Evolutionary conservation across 2,888 invertebrate genomes (phyloP), one percentile per base, ranked within the genome.

Genomic region (Polyploca ridens): DNA sequence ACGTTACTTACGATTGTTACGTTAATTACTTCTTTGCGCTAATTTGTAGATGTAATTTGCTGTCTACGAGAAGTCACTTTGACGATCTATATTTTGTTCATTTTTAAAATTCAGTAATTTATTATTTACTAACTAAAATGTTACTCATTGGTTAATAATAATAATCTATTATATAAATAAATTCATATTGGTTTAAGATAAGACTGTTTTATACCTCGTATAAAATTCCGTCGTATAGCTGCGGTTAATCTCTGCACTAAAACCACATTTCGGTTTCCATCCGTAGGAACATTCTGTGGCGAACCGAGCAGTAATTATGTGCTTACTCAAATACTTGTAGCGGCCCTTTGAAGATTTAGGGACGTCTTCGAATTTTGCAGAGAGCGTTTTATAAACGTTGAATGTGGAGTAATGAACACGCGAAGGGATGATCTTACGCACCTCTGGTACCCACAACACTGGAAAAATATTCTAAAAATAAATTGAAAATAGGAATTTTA

Each of bases 311-410:
- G 63, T 68, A 63, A 74, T 76, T 76, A 74, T 74, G 74, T 66
- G 68, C 69, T 65, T 66, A 66, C 64, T 64, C 63, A 64, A 63
- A 73, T 75, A 70, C 68, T 71, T 71, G 68, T 46, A 68, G 77
- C 46, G 65, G 66, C 62, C 64, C 54, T 67, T 68, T 67, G 68
- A 68, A 59, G 65, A 27, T 62, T 65, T 62, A 54, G 65, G 68
- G 77, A 69, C 58, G 67, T 68, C 68, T 74, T 65, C 38, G 8
- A 58, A 35, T 59, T 59, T 59, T 54, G 54, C 16, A 54, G 19
- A 19, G 19, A 54, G 54, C 16, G 54, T n/a, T n/a, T 54, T 54
- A 54, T 54, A 54, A 54, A 54, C 54, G 54, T 10, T 54, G 54
- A 54, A 54, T 54, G 10, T 54, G n/a, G 54, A 54, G 54, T 54